These are phyloP conservation scores for Zaprionus taronus DNA, from an alignment of 1,140 invertebrate species.

Conservation along the genomic window DNA sequence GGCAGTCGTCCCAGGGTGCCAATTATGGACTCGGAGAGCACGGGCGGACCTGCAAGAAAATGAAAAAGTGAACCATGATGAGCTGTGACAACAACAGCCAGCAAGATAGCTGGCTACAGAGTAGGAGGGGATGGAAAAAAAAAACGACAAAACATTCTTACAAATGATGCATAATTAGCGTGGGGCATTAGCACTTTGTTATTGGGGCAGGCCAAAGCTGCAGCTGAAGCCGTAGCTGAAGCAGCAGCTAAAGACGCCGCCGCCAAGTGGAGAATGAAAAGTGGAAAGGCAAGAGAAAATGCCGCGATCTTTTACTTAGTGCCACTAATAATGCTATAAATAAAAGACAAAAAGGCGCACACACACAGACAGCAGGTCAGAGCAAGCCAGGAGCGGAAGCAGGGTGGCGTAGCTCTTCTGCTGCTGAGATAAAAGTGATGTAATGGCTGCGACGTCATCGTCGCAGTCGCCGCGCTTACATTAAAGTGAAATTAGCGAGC, in stretches of 20 bases:
- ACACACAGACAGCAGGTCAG: neutral
- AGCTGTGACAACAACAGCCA: constrained; percentile 42
- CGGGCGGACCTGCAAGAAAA: constrained; percentile 86
- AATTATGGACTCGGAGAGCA: constrained; percentile 89
- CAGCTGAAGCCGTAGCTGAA: constrained; percentile 21
- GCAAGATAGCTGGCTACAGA: neutral
- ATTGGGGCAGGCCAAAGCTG: constrained; percentile 54
- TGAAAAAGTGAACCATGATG: constrained; percentile 47
- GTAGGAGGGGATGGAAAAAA: neutral
- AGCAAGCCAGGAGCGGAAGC: neutral
- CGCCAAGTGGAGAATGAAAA: constrained; percentile 28
- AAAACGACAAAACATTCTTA: constrained; percentile 54
- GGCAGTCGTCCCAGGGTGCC: constrained; percentile 91
- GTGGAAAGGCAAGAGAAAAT: constrained; percentile 46
- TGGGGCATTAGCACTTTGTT: constrained; percentile 80
- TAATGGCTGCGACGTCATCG: constrained; percentile 77
- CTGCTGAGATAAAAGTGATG: constrained; percentile 73
- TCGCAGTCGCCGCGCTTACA: constrained; percentile 58
- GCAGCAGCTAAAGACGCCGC: constrained; percentile 29
- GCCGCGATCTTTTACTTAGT: constrained; percentile 72
- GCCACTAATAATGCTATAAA: constrained; percentile 81
- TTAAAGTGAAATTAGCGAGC: constrained; percentile 82
- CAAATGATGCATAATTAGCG: constrained; percentile 81
- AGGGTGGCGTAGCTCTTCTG: neutral
- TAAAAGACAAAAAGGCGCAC: constrained; percentile 57